Evolutionary conservation across 2,888 invertebrate species (phyloP), one percentile per base, ranked within the genome.

Genomic region (Eulithis testata): DNA sequence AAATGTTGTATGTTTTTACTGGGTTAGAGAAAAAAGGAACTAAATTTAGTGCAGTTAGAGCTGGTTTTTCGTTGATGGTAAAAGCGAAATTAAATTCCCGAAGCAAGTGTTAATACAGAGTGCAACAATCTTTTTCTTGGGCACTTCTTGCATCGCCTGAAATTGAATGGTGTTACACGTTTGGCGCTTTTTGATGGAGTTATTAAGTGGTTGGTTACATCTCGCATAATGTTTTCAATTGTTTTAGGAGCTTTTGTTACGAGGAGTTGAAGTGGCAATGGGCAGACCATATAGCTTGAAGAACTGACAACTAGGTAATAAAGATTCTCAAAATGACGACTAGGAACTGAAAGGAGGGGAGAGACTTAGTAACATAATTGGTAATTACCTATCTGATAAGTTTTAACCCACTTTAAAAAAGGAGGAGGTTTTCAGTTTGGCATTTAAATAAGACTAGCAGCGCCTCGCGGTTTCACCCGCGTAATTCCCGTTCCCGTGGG

Each of bases 91-190:
- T 86, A 83, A 88, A 89, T 88, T 87, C 85, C 78, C 77, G 76
- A 81, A 85, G 85, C 85, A 83, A 86, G 86, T 87, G 88, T 87
- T 88, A 85, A 86, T 81, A 79, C 74, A 76, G 79, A 85, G 84
- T 85, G 87, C 85, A 88, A 84, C 82, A 87, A 85, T 87, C 84
- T 87, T 86, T 86, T 86, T 83, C 84, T 84, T 76, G 81, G 73
- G 67, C 75, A 69, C 73, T 81, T 78, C 78, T 83, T 83, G 80
- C 76, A 78, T 75, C 79, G 80, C 78, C 77, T 77, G 76, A 81
- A 87, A 84, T 86, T 84, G 82, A 82, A 81, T 68, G 81, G 76
- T 76, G 82, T 85, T 85, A 86, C 83, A 76, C 81, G 80, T 84
- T 81, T 74, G 81, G 79, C 75, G 76, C 75, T 76, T 75, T 80